A percentile compares a stretch with the other conserved stretches of the same genome.
phyloP scores from a whole-genome alignment of 2,888 invertebrate genomes.

The Spisula solida region DNA sequence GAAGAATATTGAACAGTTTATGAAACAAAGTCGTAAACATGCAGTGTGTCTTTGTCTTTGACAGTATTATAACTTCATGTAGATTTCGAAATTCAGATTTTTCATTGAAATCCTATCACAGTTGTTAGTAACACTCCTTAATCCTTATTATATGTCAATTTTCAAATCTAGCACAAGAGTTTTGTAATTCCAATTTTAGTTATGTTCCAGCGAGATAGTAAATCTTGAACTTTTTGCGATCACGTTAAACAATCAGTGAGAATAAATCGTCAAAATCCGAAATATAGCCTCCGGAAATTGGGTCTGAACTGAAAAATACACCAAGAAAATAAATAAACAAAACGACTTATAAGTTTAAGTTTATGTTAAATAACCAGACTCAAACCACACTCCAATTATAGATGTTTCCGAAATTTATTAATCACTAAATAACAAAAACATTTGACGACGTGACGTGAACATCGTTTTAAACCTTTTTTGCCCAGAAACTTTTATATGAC shows the following conservation, averaged over 20 bases:
- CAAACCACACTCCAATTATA: constrained; percentile 21
- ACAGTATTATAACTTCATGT: not conserved
- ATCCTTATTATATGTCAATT: not conserved
- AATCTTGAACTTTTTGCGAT: not conserved
- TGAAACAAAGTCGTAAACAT: not conserved
- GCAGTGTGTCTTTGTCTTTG: not conserved
- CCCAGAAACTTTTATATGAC: not conserved
- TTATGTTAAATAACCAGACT: constrained; percentile 16
- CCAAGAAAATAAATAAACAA: constrained; percentile 41
- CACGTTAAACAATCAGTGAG: not conserved
- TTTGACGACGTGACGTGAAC: not conserved
- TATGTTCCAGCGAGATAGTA: not conserved
- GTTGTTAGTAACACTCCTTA: not conserved
- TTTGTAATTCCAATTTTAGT: constrained; percentile 2
- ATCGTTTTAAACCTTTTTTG: not conserved
- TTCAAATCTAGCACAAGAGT: not conserved
- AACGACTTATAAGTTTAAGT: constrained; percentile 18
- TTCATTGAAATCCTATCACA: not conserved
- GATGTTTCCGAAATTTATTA: not conserved
- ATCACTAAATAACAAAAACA: not conserved
- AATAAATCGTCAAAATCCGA: constrained; percentile 12
- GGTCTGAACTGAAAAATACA: constrained; percentile 43
- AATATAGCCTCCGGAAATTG: constrained; percentile 5
- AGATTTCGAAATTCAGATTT: constrained; percentile 1
- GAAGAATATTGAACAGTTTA: not conserved